Conservation (phyloP, 2,888 invertebrate genomes). For the Tineola bisselliella region DNA sequence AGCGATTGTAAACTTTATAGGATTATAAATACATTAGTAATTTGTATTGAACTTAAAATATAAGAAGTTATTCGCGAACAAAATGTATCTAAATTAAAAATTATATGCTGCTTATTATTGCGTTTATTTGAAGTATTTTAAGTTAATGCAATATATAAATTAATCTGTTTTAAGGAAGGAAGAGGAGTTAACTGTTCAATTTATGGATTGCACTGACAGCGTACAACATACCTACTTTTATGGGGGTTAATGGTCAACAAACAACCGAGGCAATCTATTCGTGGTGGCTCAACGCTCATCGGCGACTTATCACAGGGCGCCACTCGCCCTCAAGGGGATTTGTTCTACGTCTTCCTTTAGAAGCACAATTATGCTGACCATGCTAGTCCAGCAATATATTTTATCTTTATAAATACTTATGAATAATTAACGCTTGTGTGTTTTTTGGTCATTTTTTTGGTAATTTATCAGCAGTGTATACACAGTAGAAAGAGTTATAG, state of each 20-base stretch:
- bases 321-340: slow-evolving; percentile 52
- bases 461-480: no score
- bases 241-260: slow-evolving; percentile 7
- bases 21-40: neutral
- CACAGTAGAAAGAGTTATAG: no score
- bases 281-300: slow-evolving; percentile 25
- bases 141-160: no score
- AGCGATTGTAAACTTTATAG: neutral
- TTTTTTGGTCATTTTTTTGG: no score
- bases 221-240: neutral
- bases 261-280: slow-evolving; percentile 11
- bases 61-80: no score
- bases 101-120: no score
- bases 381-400: neutral
- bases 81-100: no score
- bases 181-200: no score
- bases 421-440: neutral
- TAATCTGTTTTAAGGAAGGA: no score
- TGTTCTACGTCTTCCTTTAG: slow-evolving; percentile 21
- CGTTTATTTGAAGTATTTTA: no score
- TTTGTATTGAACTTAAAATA: no score
- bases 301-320: slow-evolving; percentile 53
- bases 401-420: neutral
- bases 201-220: neutral
- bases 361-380: slow-evolving; percentile 11